Percentiles rank a stretch among this genome's conserved stretches.
Conservation (phyloP, 2,797 vertebrate species). For the Brachymystax lenok region DNA sequence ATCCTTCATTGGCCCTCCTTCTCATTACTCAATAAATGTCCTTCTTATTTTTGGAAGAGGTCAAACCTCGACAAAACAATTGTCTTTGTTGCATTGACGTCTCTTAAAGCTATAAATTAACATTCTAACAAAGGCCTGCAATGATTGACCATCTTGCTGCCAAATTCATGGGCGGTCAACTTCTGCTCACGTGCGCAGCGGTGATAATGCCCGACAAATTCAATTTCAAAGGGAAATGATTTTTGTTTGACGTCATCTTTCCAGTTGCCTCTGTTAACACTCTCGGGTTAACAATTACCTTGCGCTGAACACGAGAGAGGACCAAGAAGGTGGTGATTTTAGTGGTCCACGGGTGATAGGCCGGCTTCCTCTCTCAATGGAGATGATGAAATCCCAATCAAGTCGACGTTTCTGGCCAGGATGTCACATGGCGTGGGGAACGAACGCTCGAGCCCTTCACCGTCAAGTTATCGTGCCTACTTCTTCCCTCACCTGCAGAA, state of each 20-base stretch:
- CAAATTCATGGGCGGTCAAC: not conserved
- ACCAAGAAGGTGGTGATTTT: constrained; percentile 2
- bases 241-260: constrained; percentile 55
- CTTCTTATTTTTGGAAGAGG: not conserved
- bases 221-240: constrained; percentile 49
- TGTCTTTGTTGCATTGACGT: not conserved
- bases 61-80: not conserved
- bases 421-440: not conserved
- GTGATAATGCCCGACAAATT: constrained; percentile 42
- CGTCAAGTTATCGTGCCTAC: not conserved
- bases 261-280: constrained; percentile 31
- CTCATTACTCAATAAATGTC: not conserved
- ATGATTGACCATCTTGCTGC: not conserved
- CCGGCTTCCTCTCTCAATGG: not conserved
- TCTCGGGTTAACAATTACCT: constrained; percentile 59
- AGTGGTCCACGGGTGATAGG: not conserved
- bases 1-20: not conserved
- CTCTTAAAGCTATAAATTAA: not conserved
- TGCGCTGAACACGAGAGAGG: constrained; percentile 28
- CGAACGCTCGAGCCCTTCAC: not conserved
- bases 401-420: not conserved
- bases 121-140: not conserved
- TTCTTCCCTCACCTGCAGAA: constrained; percentile 1
- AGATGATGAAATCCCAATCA: not conserved
- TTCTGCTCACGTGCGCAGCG: constrained; percentile 7